Conservation (phyloP, 2,113 vertebrate species). For the Protobothrops mucrosquamatus region DNA sequence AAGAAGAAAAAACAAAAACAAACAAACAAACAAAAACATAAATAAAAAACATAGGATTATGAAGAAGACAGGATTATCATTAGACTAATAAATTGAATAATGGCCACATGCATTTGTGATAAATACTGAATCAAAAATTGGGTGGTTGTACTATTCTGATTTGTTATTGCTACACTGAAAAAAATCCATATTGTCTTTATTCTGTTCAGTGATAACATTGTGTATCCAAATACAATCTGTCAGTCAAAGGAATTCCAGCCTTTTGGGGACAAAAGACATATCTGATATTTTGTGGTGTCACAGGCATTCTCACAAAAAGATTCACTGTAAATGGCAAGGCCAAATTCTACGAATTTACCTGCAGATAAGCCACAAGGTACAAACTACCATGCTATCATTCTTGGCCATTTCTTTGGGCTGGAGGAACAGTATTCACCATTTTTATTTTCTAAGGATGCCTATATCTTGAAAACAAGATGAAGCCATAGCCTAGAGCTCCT, state of each 20-base stretch:
- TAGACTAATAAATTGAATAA: not conserved
- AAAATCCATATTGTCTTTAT: not conserved
- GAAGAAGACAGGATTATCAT: not conserved
- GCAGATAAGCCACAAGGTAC: not conserved
- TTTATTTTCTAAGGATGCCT: not conserved
- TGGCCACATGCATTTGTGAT: not conserved
- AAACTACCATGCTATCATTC: not conserved
- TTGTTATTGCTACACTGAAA: not conserved
- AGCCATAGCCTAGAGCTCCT: not conserved
- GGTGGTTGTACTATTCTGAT: not conserved
- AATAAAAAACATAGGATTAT: not conserved
- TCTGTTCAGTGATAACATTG: not conserved
- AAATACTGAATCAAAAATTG: not conserved
- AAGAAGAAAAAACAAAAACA: slow-evolving; percentile 29
- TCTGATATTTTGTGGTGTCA: not conserved
- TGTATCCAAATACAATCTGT: not conserved
- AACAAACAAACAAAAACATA: not conserved
- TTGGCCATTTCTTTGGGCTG: not conserved
- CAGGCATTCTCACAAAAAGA: not conserved
- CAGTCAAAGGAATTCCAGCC: not conserved
- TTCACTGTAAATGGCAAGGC: not conserved
- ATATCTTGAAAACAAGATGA: not conserved
- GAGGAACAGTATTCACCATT: not conserved
- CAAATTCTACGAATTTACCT: not conserved
- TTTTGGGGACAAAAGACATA: not conserved